These are phyloP conservation scores for Schizotus pectinicornis DNA, from an alignment of 2,888 invertebrate genomes.

Conservation along the genomic window DNA sequence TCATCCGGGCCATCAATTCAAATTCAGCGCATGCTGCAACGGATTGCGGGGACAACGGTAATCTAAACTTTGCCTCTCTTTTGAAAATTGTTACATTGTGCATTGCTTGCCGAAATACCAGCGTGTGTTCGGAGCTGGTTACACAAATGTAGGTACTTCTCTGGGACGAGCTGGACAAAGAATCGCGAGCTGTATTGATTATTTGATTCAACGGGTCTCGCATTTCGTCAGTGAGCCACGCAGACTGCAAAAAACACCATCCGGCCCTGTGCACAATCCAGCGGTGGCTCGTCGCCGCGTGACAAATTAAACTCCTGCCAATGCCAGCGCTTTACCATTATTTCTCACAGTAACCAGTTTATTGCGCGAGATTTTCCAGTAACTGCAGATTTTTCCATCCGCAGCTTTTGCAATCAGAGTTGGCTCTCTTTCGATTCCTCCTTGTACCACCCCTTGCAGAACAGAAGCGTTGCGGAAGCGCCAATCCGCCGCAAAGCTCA, in stretches of 20 bases:
- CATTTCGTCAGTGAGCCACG: constrained; percentile 19
- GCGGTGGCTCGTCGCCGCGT: too few species aligned
- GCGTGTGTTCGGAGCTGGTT: constrained; percentile 10
- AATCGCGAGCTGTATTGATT: constrained; percentile 34
- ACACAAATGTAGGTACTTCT: constrained; percentile 15
- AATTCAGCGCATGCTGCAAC: constrained; percentile 6
- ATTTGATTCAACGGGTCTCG: constrained; percentile 30
- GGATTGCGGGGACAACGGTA: constrained; percentile 11
- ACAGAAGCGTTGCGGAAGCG: too few species aligned
- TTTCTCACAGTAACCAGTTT: too few species aligned
- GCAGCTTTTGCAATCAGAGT: too few species aligned
- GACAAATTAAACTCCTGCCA: too few species aligned
- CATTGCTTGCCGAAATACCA: constrained; percentile 7
- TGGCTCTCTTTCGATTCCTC: too few species aligned
- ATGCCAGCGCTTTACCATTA: too few species aligned
- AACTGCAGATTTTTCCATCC: too few species aligned
- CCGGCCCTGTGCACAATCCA: too few species aligned
- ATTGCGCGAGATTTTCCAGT: too few species aligned
- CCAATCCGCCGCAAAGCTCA: too few species aligned
- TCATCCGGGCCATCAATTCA: constrained; percentile 11
- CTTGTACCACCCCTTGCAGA: too few species aligned
- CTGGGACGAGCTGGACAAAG: constrained; percentile 29
- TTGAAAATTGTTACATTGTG: constrained; percentile 4
- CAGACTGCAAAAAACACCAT: constrained; percentile 12
- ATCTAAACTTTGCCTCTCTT: constrained; percentile 5